Evolutionary conservation across 2,888 invertebrate species (phyloP).

Genomic region (Microctonus hyperodae): DNA sequence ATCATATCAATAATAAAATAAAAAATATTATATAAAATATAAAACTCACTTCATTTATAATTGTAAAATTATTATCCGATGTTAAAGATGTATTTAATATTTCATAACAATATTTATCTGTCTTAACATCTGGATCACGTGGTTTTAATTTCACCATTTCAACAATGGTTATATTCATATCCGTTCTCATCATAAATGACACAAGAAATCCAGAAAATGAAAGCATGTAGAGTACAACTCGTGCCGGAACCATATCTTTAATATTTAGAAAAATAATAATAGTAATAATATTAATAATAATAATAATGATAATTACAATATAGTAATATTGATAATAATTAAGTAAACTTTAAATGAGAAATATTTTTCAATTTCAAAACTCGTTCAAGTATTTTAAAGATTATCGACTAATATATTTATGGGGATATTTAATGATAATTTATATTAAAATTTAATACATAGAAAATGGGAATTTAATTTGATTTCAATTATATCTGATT

Average conservation of each 20-base stretch:
- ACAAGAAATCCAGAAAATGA: constrained; percentile 78
- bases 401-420: background rate
- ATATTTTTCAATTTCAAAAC: too few species aligned
- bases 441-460: background rate
- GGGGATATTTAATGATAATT: background rate
- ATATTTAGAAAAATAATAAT: constrained; percentile 7
- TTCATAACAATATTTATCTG: constrained; percentile 53
- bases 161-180: constrained; percentile 76
- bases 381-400: too few species aligned
- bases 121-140: constrained; percentile 40
- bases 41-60: constrained; percentile 41
- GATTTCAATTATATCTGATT: background rate
- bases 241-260: constrained; percentile 70
- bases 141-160: constrained; percentile 68
- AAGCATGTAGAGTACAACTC: constrained; percentile 73
- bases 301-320: too few species aligned
- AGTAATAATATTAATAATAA: background rate
- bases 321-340: background rate
- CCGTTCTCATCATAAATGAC: constrained; percentile 79
- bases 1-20: background rate
- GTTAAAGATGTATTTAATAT: constrained; percentile 41
- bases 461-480: background rate
- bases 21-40: background rate
- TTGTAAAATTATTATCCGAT: constrained; percentile 21
- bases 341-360: too few species aligned